Evolutionary conservation across 2,888 invertebrate genomes (phyloP), one percentile per base, ranked within the genome.

Genomic region (Drosophila rellima): DNA sequence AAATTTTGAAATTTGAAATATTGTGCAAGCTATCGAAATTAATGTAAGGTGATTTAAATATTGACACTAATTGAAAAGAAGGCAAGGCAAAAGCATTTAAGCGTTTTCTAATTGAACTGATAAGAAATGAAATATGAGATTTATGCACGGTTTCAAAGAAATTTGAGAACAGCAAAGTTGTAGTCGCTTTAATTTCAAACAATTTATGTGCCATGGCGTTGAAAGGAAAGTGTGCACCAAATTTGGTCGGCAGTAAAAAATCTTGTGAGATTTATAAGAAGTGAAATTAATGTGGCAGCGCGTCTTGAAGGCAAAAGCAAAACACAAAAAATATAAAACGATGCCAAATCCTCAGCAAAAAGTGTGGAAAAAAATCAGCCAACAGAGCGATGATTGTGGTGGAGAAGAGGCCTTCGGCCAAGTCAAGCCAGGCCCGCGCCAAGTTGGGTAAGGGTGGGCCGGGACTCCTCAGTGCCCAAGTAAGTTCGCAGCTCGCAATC

Each of bases 241-340:
- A 62, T 65, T 68, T 35, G 55, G 31, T 48, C 47, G 61, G 71
- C 74, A 61, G 57, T 65, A 71, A 69, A 78, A 61, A 73, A 77
- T 74, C 74, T 66, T 74, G 61, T 61, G 61, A 89, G 89, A 86
- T 90, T 90, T 86, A 89, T 86, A 90, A 87, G 86, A 87, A 90
- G 90, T 89, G 74, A 90, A 89, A 85, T 88, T 90, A 85, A 85
- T 90, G 85, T 90, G 87, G 88, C 88, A 83, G 75, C 70, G 68
- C 68, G 83, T 64, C 73, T 74, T 59, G 47, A 57, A 65, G 65
- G 70, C 54, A 52, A 69, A 65, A 35, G 40, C 37, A 37, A 31
- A 31, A 31, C 55, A 55, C 20, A 54, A 72, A 72, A 61, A 63
- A 23, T 15, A 39, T 11, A 23, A 39, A 45, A 39, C 42, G 13